These are phyloP conservation scores for Drosophila quinaria DNA, from an alignment of 2,888 invertebrate genomes.

Conservation along the genomic window DNA sequence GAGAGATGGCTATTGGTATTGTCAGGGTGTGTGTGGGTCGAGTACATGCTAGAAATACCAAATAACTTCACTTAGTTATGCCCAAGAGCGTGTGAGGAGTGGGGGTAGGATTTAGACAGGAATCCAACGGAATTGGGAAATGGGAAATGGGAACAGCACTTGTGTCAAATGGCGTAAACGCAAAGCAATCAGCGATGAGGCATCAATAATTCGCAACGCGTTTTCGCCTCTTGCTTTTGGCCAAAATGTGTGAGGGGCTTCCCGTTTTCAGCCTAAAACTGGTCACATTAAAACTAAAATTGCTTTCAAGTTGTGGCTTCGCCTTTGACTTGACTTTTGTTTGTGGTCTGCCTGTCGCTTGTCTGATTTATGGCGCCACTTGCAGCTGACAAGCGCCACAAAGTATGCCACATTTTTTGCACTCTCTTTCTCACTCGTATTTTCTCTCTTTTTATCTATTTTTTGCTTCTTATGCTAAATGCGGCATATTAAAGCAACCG, in stretches of 20 bases:
- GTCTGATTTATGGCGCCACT: conserved; percentile 76
- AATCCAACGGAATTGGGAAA: conserved; percentile 25
- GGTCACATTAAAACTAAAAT: conserved; percentile 75
- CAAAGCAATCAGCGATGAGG: conserved; percentile 77
- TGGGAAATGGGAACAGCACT: conserved; percentile 42
- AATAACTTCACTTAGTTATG: conserved; percentile 76
- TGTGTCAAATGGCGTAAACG: conserved; percentile 77
- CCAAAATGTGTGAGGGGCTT: background rate
- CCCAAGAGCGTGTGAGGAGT: conserved; percentile 29
- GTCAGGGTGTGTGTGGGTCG: conserved; percentile 26
- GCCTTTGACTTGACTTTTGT: conserved; percentile 66
- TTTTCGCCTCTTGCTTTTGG: conserved; percentile 26
- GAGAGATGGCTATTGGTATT: conserved; percentile 21
- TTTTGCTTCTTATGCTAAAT: conserved; percentile 31
- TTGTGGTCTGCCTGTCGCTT: conserved; percentile 50
- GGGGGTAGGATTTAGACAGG: conserved; percentile 22
- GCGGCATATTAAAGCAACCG: conserved; percentile 55
- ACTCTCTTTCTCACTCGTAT: conserved; percentile 2
- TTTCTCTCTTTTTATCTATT: background rate
- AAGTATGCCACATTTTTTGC: conserved; percentile 58
- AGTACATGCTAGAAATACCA: conserved; percentile 74
- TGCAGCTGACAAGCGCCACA: conserved; percentile 66
- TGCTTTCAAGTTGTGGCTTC: conserved; percentile 44
- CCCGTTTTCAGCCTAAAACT: conserved; percentile 26
- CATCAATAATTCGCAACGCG: conserved; percentile 78